phyloP scores from a whole-genome alignment of 2,113 vertebrate species.

The Syngnathus floridae region DNA sequence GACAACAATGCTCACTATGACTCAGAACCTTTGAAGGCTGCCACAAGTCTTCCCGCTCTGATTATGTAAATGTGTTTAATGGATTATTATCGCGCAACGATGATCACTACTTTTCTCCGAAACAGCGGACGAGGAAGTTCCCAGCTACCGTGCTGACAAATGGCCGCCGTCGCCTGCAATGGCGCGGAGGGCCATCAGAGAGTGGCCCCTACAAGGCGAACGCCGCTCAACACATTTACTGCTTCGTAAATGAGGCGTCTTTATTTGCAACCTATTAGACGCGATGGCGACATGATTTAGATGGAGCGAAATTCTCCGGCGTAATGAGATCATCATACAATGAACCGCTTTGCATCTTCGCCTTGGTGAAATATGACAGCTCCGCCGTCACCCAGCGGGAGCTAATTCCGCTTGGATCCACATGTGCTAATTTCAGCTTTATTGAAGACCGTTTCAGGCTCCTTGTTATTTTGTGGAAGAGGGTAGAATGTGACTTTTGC shows the following conservation, averaged over 20 bases:
- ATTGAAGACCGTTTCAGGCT: constrained; percentile 29
- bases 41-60: constrained; percentile 39
- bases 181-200: constrained; percentile 24
- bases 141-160: constrained; percentile 35
- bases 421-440: constrained; percentile 36
- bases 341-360: constrained; percentile 44
- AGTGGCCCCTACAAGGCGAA: constrained; percentile 23
- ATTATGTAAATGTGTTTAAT: constrained; percentile 59
- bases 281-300: constrained; percentile 43
- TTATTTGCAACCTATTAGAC: constrained; percentile 56
- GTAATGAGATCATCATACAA: constrained; percentile 52
- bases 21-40: constrained; percentile 40
- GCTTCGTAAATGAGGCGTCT: constrained; percentile 52
- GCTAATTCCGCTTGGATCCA: constrained; percentile 41
- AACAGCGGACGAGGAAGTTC: constrained; percentile 23
- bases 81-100: constrained; percentile 44
- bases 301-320: constrained; percentile 37
- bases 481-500: constrained; percentile 29
- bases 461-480: constrained; percentile 19
- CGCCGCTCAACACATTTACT: constrained; percentile 48
- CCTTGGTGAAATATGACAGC: constrained; percentile 36
- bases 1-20: constrained; percentile 47
- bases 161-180: constrained; percentile 32
- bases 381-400: constrained; percentile 28
- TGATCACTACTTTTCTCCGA: constrained; percentile 32